phyloP scores from a whole-genome alignment of 92 coral and sea anemone species.

The Actinostola sp. region DNA sequence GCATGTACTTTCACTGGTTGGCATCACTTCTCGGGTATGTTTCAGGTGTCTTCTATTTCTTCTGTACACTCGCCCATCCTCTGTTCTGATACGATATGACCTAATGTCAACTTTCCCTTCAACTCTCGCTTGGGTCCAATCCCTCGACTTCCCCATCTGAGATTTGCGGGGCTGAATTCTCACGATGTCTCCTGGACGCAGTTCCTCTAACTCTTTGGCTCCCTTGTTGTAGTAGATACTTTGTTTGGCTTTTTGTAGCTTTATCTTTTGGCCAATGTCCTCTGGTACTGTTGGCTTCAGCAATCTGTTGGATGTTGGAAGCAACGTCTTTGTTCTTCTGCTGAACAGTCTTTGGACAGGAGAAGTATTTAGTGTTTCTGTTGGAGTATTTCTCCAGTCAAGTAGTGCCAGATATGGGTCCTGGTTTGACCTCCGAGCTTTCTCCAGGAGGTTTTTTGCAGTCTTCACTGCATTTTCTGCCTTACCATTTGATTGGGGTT shows the following conservation, averaged over 20 bases:
- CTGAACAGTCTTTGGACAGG: constrained; percentile 65
- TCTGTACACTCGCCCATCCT: constrained; percentile 38
- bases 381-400: constrained; percentile 63
- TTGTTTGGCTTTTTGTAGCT: constrained; percentile 37
- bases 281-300: constrained; percentile 45
- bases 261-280: constrained; percentile 37
- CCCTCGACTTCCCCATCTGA: constrained; percentile 21
- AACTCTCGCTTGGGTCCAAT: constrained; percentile 40
- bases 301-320: constrained; percentile 58
- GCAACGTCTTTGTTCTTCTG: constrained; percentile 49
- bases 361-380: constrained; percentile 39
- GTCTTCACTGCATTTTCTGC: constrained; percentile 58
- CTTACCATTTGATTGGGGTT: constrained; percentile 66
- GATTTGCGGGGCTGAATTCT: constrained; percentile 36
- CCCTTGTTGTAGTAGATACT: constrained; percentile 43
- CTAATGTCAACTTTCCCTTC: constrained; percentile 37
- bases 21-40: constrained; percentile 17
- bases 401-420: constrained; percentile 65
- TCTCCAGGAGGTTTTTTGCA: constrained; percentile 44
- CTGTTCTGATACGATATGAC: constrained; percentile 42
- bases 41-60: constrained; percentile 38
- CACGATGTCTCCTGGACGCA: constrained; percentile 52
- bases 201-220: constrained; percentile 33
- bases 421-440: constrained; percentile 29
- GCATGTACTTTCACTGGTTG: too few species aligned